These are phyloP conservation scores for Aulostomus chinensis DNA, from an alignment of 2,797 vertebrate genomes.

Conservation along the genomic window DNA sequence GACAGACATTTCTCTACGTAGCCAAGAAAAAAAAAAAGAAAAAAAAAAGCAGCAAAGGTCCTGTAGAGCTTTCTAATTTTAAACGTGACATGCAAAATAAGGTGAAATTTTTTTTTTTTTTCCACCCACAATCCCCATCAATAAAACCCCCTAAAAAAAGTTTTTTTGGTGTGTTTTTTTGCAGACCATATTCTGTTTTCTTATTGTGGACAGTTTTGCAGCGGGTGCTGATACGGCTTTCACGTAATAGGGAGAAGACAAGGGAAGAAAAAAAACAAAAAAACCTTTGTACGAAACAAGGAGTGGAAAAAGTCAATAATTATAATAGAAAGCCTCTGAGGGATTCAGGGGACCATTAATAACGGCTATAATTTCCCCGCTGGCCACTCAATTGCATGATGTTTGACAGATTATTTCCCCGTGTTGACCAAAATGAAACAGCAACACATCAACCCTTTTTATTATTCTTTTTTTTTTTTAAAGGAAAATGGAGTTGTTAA, in stretches of 20 bases:
- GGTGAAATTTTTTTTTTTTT: too few species aligned
- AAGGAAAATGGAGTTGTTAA: too few species aligned
- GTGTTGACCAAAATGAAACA: constrained; percentile 31
- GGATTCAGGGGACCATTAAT: constrained; percentile 70
- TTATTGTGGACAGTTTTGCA: not conserved
- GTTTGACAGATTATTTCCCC: constrained; percentile 57
- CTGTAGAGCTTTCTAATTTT: not conserved
- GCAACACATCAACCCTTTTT: constrained; percentile 8
- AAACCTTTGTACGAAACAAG: constrained; percentile 15
- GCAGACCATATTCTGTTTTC: constrained; percentile 2
- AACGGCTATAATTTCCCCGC: constrained; percentile 61
- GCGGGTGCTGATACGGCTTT: constrained; percentile 37
- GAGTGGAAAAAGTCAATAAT: constrained; percentile 63
- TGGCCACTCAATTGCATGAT: constrained; percentile 46
- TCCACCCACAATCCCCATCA: too few species aligned
- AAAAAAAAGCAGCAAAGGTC: too few species aligned
- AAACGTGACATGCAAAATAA: not conserved
- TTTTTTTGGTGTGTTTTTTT: too few species aligned
- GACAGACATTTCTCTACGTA: too few species aligned
- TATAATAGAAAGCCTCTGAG: constrained; percentile 68
- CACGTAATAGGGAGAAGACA: too few species aligned
- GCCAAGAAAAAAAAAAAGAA: too few species aligned
- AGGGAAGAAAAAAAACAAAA: constrained; percentile 39
- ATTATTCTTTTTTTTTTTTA: constrained; percentile 11
- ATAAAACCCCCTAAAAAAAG: too few species aligned